Evolutionary conservation across 92 coral and sea anemone species (phyloP).

Genomic region (Desmophyllum pertusum): DNA sequence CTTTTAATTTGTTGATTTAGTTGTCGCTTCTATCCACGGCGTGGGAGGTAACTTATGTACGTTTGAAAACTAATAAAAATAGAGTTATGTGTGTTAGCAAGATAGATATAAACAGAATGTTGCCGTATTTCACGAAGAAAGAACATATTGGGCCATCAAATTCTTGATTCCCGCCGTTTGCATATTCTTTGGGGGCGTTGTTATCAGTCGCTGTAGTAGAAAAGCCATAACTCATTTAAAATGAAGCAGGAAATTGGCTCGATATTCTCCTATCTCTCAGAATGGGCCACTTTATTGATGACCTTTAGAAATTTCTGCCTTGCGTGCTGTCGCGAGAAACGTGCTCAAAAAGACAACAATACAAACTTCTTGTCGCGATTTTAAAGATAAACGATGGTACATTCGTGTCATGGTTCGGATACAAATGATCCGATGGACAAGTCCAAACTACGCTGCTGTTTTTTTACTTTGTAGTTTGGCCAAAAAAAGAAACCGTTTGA

Average conservation of each 20-base stretch:
- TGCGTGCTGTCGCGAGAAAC: constrained; percentile 19
- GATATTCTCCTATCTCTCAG: neutral
- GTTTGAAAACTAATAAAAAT: neutral
- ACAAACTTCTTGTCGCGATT: neutral
- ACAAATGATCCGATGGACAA: too few species aligned
- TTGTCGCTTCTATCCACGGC: neutral
- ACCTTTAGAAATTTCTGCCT: neutral
- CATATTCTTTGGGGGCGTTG: neutral
- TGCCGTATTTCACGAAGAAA: neutral
- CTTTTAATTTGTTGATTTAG: neutral
- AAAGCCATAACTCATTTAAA: neutral
- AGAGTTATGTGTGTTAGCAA: neutral
- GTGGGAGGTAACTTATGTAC: neutral
- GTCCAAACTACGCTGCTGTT: too few species aligned
- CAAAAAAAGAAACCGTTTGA: neutral
- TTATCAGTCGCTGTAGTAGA: neutral
- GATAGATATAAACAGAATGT: neutral
- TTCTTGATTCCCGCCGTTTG: neutral
- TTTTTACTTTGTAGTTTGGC: neutral
- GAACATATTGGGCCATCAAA: neutral
- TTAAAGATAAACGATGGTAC: constrained; percentile 6
- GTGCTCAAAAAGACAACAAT: neutral
- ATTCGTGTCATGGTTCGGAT: neutral
- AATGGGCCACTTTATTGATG: neutral
- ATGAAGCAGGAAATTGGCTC: neutral